phyloP scores from a whole-genome alignment of 2,888 invertebrate species.

The Chrysolina haemoptera region DNA sequence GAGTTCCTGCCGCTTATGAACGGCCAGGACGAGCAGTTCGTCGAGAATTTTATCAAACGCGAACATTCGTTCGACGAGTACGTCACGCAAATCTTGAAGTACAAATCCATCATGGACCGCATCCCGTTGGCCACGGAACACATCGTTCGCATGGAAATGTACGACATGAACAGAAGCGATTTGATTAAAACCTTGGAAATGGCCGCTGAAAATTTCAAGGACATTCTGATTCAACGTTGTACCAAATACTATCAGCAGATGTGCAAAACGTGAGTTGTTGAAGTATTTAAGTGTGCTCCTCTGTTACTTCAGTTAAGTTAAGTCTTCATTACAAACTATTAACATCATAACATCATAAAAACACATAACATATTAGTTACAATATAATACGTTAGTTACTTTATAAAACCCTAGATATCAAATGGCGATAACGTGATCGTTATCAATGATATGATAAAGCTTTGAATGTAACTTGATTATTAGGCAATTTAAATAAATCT shows the following conservation, averaged over 20 bases:
- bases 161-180: slow-evolving; percentile 86
- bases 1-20: slow-evolving; percentile 84
- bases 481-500: no score
- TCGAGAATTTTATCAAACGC: slow-evolving; percentile 79
- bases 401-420: no score
- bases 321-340: no score
- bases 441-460: no score
- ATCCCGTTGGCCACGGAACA: slow-evolving; percentile 76
- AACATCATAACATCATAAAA: no score
- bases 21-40: slow-evolving; percentile 78
- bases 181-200: slow-evolving; percentile 81
- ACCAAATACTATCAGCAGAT: slow-evolving; percentile 84
- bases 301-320: no score
- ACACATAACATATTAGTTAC: no score
- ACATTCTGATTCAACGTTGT: slow-evolving; percentile 81
- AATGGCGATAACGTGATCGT: no score
- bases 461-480: no score
- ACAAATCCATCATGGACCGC: slow-evolving; percentile 72
- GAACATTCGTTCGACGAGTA: slow-evolving; percentile 79
- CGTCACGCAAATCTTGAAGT: slow-evolving; percentile 75
- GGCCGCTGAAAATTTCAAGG: slow-evolving; percentile 79
- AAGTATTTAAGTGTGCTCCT: no score
- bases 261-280: slow-evolving; percentile 78
- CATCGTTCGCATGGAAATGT: slow-evolving; percentile 85
- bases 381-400: no score